Evolutionary conservation across 53 echinoderm and acorn worm genomes (phyloP).

Genomic region (Patiria pectinifera): DNA sequence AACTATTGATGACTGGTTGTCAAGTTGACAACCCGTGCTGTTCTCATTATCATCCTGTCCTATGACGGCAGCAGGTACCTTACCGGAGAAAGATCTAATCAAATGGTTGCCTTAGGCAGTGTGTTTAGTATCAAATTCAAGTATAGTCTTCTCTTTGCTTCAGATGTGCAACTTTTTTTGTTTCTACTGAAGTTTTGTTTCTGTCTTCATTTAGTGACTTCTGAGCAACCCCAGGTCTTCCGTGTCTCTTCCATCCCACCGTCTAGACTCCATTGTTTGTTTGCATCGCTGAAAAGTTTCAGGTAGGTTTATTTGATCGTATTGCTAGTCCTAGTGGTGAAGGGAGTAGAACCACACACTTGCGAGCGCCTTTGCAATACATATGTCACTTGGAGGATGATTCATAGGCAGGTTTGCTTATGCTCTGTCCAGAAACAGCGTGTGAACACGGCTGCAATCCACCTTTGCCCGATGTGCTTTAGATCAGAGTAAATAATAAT

Average conservation of each 20-base stretch:
- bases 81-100: background rate
- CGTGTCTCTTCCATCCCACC: background rate
- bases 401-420: background rate
- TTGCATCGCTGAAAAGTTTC: background rate
- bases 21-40: background rate
- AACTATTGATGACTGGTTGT: background rate
- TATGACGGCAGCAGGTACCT: background rate
- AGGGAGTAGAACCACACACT: background rate
- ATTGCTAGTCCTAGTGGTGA: background rate
- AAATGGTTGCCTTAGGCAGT: background rate
- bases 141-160: background rate
- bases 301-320: background rate
- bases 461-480: background rate
- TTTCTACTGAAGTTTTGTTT: background rate
- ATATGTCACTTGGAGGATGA: background rate
- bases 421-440: background rate
- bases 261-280: background rate
- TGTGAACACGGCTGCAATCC: background rate
- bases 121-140: slow-evolving; percentile 6
- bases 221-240: background rate
- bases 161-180: background rate
- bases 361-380: background rate
- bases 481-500: background rate
- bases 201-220: background rate
- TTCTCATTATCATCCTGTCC: background rate